Conservation (phyloP, 30 jellyfish, hydroid and myxozoan species). For the Cassiopea xamachana region DNA sequence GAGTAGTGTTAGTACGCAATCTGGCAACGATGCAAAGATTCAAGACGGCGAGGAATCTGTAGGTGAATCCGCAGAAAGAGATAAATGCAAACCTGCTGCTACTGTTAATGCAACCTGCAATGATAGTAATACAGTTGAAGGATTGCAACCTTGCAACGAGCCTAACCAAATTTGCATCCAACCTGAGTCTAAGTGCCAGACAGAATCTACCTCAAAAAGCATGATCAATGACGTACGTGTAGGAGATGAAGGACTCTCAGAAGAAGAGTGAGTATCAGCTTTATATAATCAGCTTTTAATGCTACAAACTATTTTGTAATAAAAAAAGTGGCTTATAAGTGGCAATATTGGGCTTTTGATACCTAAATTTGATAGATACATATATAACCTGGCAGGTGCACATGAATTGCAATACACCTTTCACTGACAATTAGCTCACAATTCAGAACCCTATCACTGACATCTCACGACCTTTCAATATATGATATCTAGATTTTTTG, state of each 20-base stretch:
- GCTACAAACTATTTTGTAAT: too few relatives aligned
- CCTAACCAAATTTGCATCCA: background rate
- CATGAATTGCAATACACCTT: too few relatives aligned
- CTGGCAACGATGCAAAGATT: background rate
- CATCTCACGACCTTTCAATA: too few relatives aligned
- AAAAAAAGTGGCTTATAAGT: too few relatives aligned
- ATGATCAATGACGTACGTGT: background rate
- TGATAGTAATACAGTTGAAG: background rate
- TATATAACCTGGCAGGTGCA: too few relatives aligned
- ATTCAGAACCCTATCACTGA: too few relatives aligned
- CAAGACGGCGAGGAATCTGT: background rate
- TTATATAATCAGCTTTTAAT: too few relatives aligned
- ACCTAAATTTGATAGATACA: too few relatives aligned
- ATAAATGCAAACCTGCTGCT: background rate
- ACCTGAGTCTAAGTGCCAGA: background rate
- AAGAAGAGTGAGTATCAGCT: background rate
- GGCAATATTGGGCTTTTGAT: too few relatives aligned
- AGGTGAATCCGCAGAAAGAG: background rate
- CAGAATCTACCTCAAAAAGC: background rate
- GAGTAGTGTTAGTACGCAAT: background rate
- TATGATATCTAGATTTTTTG: too few relatives aligned
- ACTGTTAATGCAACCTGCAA: background rate
- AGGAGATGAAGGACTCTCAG: background rate
- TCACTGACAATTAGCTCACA: too few relatives aligned
- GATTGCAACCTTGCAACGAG: background rate